A percentile compares a stretch with the other conserved stretches of the same genome.
These are phyloP conservation scores for Gonocerus acuteangulatus DNA, from an alignment of 2,888 invertebrate species.

Conservation along the genomic window DNA sequence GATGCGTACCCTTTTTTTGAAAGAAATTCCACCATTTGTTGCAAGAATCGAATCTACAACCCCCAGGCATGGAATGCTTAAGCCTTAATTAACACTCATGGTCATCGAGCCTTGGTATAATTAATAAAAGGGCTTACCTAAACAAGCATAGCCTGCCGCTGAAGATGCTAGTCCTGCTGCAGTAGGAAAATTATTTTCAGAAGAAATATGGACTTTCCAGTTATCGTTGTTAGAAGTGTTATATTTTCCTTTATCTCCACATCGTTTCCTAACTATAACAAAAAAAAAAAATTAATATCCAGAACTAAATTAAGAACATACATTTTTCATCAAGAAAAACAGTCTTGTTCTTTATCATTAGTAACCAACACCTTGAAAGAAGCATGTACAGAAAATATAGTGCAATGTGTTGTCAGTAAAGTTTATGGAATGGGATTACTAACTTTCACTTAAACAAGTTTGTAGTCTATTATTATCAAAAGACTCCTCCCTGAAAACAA, in stretches of 20 bases:
- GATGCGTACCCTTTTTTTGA: too few relatives aligned
- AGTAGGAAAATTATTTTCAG: conserved; percentile 95
- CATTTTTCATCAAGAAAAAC: too few relatives aligned
- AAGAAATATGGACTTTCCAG: conserved; percentile 75
- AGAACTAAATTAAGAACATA: too few relatives aligned
- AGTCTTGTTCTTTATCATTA: too few relatives aligned
- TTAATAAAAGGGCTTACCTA: too few relatives aligned
- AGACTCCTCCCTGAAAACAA: conserved; percentile 55
- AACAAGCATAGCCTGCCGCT: conserved; percentile 94
- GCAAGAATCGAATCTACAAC: too few relatives aligned
- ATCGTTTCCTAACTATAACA: conserved; percentile 47
- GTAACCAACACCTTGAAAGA: neutral
- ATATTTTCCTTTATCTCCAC: conserved; percentile 36
- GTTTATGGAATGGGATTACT: too few relatives aligned
- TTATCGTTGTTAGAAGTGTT: neutral
- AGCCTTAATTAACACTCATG: too few relatives aligned
- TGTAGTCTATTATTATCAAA: conserved; percentile 64
- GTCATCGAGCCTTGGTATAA: too few relatives aligned
- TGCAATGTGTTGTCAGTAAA: neutral
- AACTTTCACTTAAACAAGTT: conserved; percentile 67
- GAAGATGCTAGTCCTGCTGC: conserved; percentile 97
- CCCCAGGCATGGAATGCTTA: too few relatives aligned
- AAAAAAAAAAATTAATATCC: neutral
- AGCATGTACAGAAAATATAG: neutral
- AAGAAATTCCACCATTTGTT: too few relatives aligned